These are phyloP conservation scores for Hapalemur alaotrensis DNA, from an alignment of 2,797 vertebrate genomes.

Conservation along the genomic window DNA sequence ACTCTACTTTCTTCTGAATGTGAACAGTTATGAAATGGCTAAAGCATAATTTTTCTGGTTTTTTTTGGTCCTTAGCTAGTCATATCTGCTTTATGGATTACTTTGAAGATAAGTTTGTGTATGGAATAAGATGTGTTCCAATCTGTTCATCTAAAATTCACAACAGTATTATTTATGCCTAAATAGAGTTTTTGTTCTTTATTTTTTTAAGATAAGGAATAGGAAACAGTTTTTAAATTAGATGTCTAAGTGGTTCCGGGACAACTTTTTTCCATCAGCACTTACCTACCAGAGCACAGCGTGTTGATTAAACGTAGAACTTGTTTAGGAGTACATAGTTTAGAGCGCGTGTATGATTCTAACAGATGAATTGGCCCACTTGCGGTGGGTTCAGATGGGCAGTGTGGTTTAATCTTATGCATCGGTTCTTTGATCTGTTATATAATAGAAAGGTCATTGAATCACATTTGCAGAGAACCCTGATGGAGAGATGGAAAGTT, in stretches of 20 bases:
- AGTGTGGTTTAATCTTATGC: neutral
- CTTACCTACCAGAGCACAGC: neutral
- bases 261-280: neutral
- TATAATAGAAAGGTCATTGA: neutral
- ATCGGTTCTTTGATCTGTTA: neutral
- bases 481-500: neutral
- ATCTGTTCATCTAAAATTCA: neutral
- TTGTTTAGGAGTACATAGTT: neutral
- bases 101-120: constrained; percentile 4
- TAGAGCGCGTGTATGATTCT: neutral
- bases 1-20: neutral
- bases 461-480: neutral
- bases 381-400: neutral
- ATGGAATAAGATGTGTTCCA: neutral
- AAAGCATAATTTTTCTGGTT: neutral
- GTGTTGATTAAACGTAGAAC: neutral
- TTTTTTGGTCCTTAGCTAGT: neutral
- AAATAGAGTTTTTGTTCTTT: neutral
- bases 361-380: neutral
- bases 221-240: neutral
- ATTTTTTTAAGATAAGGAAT: neutral
- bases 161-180: neutral
- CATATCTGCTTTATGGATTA: neutral
- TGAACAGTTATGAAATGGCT: neutral
- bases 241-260: neutral